Percentiles rank a stretch among this genome's conserved stretches.
Conservation (phyloP, 2,113 vertebrate genomes). For the Cathartes aura region DNA sequence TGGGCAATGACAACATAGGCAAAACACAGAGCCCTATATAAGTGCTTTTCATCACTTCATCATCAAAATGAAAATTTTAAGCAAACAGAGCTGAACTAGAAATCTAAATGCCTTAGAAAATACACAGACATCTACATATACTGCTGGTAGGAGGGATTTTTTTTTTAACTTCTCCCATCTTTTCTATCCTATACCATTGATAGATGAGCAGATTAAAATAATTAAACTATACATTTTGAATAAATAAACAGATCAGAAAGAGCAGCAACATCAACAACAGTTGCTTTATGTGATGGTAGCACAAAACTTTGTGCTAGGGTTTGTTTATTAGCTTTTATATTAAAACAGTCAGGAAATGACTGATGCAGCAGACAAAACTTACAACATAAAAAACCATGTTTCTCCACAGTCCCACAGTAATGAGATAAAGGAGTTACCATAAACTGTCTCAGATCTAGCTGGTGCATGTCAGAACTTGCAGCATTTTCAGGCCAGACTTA, state of each 20-base stretch:
- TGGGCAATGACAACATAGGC: not conserved
- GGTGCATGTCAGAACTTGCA: not conserved
- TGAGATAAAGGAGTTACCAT: not conserved
- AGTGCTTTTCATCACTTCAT: not conserved
- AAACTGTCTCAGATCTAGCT: not conserved
- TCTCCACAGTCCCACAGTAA: not conserved
- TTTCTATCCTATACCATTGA: not conserved
- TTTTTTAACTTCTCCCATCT: not conserved
- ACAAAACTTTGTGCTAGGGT: not conserved
- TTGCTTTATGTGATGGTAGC: not conserved
- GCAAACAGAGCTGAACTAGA: not conserved
- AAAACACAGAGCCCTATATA: not conserved
- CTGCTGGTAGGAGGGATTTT: not conserved
- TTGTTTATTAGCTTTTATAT: not conserved
- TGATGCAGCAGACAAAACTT: not conserved
- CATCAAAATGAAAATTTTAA: not conserved
- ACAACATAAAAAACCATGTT: accelerated
- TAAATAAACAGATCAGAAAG: not conserved
- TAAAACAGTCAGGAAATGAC: not conserved
- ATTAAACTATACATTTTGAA: not conserved
- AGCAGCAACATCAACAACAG: not conserved
- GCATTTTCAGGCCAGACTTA: not conserved
- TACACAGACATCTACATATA: not conserved
- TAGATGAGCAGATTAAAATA: not conserved
- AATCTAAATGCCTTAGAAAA: not conserved